Evolutionary conservation across 2,888 invertebrate species (phyloP).

Genomic region (Scaeva pyrastri): DNA sequence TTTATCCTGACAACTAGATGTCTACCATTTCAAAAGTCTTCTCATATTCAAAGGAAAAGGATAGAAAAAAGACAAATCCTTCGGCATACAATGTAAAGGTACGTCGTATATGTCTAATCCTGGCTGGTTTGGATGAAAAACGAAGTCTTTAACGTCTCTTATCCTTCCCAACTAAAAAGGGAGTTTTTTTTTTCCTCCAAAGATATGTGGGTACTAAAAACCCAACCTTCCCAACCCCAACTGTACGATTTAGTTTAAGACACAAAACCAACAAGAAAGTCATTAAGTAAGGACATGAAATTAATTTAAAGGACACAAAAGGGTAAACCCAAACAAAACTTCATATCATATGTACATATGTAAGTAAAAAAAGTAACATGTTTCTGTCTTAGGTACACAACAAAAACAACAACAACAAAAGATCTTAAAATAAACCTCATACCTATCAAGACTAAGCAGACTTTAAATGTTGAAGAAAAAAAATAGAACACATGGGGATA

Average conservation of each 20-base stretch:
- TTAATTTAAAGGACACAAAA: constrained; percentile 56
- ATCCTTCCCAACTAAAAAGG: neutral
- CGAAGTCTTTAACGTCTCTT: neutral
- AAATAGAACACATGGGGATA: constrained; percentile 46
- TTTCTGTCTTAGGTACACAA: neutral
- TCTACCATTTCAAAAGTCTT: neutral
- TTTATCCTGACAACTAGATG: neutral
- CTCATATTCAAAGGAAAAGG: neutral
- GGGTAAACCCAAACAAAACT: constrained; percentile 30
- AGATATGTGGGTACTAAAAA: neutral
- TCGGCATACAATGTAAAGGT: neutral
- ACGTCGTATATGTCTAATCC: neutral
- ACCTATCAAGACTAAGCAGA: constrained; percentile 4
- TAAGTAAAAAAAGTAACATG: neutral
- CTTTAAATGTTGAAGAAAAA: neutral
- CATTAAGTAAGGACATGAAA: constrained; percentile 38
- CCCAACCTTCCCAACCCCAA: neutral
- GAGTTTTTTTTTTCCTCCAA: no score
- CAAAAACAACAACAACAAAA: constrained; percentile 5
- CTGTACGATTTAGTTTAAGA: constrained; percentile 26
- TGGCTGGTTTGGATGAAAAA: constrained; percentile 1
- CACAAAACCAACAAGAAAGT: constrained; percentile 31
- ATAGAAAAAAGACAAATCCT: neutral
- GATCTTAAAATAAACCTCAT: constrained; percentile 30
- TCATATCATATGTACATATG: neutral